Evolutionary conservation across 2,797 vertebrate genomes (phyloP), one percentile per base, ranked within the genome.

Genomic region (Lagorchestes hirsutus): DNA sequence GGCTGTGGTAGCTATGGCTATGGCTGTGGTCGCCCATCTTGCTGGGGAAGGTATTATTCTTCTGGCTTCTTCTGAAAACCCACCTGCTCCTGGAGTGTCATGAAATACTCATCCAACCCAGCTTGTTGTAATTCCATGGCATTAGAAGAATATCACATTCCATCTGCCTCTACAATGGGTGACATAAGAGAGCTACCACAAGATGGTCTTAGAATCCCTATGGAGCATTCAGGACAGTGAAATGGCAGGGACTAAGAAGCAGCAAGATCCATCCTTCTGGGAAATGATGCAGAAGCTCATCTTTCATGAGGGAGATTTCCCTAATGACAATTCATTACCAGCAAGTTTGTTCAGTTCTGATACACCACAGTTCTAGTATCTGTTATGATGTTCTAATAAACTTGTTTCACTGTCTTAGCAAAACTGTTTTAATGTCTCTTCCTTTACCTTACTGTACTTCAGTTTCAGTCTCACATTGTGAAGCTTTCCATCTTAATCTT

Each of bases 341-440:
- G 40, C 1, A 56, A 74, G 14, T 18, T 74, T 74, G 9, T 14
- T 74, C n/a, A 74, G 16, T 9, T 56, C 90, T 93, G 9, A 34
- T 58, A 1, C 50, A 94, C 0, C 11, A 40, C 50, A 2, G 1
- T 1, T 91, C 74, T n/a, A 31, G 6, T 93, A 1, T 13, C 54
- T 55, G 93, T 96, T 96, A 90, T 93, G 58, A 55, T 46, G 54
- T 31, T 94, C 52, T 62, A 95, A 91, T 87, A 96, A 90, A 90
- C 11, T 67, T 50, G 55, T 40, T 55, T 54, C 5, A 11, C 2
- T 57, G 94, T 57, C 74, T 13, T 40, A 90, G 0, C 27, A 90
- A 95, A 1, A 4, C 4, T 40, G 46, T 3, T 54, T 95, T 62
- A 22, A 90, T 90, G 28, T 90, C 6, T 62, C 10, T 2, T 74